Conservation (phyloP, 2,113 vertebrate genomes). For the Prochilodus magdalenae region DNA sequence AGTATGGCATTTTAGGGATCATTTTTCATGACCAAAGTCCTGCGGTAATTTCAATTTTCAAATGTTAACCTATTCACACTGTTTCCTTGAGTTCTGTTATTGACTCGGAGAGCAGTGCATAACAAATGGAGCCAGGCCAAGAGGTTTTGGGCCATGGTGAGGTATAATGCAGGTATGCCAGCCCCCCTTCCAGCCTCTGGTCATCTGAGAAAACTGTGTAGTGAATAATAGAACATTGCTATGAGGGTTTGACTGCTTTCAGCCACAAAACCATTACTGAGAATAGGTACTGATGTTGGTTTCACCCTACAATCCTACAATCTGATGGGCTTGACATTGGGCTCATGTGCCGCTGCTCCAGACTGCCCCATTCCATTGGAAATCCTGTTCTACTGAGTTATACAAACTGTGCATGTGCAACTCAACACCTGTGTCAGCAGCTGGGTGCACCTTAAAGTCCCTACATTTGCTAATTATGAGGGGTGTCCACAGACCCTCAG, state of each 20-base stretch:
- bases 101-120: neutral
- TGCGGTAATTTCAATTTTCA: slow-evolving; percentile 18
- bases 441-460: neutral
- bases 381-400: neutral
- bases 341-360: neutral
- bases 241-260: neutral
- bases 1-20: slow-evolving; percentile 37
- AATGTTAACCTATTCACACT: slow-evolving; percentile 12
- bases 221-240: neutral
- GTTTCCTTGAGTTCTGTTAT: neutral
- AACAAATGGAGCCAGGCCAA: slow-evolving; percentile 4
- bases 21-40: slow-evolving; percentile 9
- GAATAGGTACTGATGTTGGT: too few species aligned
- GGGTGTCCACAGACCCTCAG: neutral
- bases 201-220: neutral
- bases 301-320: too few species aligned
- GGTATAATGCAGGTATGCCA: too few species aligned
- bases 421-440: neutral
- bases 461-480: neutral
- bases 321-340: too few species aligned
- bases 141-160: neutral
- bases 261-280: too few species aligned
- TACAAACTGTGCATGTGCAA: neutral
- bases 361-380: neutral
- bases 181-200: neutral